Percentiles rank a stretch among this genome's conserved stretches.
Conservation (phyloP, 2,113 vertebrate genomes). For the Columba livia region DNA sequence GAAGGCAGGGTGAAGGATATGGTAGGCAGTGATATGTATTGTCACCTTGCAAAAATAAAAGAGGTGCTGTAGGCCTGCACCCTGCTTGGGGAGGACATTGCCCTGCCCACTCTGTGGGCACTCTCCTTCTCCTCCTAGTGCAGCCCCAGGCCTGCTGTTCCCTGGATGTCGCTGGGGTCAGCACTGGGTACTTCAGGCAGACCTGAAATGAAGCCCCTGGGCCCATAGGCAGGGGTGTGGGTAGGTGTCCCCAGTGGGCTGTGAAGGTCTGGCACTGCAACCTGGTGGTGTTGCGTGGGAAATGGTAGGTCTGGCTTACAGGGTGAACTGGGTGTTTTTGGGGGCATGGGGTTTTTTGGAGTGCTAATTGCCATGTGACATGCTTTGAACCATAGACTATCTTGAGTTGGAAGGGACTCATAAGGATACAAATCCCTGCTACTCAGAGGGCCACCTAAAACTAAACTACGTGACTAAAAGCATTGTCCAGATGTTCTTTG, state of each 20-base stretch:
- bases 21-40: not conserved
- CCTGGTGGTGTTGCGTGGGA: not conserved
- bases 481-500: too few species aligned
- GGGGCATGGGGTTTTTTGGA: rapidly evolving
- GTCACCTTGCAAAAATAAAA: not conserved
- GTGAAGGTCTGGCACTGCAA: not conserved
- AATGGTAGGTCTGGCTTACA: not conserved
- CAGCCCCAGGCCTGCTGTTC: not conserved
- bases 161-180: rapidly evolving
- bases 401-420: too few species aligned
- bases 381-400: not conserved
- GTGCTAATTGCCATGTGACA: not conserved
- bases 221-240: rapidly evolving
- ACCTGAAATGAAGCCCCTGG: not conserved
- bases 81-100: rapidly evolving
- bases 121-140: rapidly evolving
- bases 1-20: not conserved
- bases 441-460: too few species aligned
- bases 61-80: not conserved
- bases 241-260: rapidly evolving
- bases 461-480: too few species aligned
- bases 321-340: not conserved
- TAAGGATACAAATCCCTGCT: too few species aligned
- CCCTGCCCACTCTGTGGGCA: not conserved
- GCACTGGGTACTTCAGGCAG: rapidly evolving